phyloP scores from a whole-genome alignment of 2,888 invertebrate genomes.

The Metopia argyrocephala region DNA sequence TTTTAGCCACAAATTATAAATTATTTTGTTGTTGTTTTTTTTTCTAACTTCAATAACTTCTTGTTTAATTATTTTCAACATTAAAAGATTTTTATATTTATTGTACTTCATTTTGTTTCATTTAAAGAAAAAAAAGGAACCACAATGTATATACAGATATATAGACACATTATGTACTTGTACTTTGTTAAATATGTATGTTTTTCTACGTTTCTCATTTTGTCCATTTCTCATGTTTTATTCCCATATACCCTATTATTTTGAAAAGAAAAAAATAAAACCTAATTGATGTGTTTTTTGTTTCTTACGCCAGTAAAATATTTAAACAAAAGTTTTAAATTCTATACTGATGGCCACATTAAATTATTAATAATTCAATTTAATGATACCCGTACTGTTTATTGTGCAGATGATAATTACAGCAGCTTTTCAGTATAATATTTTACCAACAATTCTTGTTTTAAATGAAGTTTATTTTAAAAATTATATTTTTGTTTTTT shows the following conservation, averaged over 20 bases:
- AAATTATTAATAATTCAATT: not conserved
- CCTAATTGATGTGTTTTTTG: not conserved
- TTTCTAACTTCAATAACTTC: not conserved
- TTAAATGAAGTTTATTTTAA: not conserved
- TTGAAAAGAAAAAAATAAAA: not conserved
- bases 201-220: too few relatives aligned
- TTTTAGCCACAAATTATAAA: constrained; percentile 43
- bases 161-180: too few relatives aligned
- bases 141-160: too few relatives aligned
- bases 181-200: too few relatives aligned
- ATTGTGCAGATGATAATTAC: not conserved
- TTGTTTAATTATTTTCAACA: not conserved
- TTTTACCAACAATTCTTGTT: not conserved
- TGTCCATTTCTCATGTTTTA: too few relatives aligned
- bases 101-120: not conserved
- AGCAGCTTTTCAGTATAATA: not conserved
- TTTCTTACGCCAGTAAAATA: not conserved
- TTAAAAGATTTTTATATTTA: constrained; percentile 1
- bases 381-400: too few relatives aligned
- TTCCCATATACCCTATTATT: too few relatives aligned
- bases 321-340: not conserved
- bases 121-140: not conserved
- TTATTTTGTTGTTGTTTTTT: constrained; percentile 1
- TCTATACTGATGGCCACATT: not conserved
- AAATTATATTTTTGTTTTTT: not conserved